These are phyloP conservation scores for Myotis vivesi DNA, from an alignment of 2,797 vertebrate genomes.

Conservation along the genomic window DNA sequence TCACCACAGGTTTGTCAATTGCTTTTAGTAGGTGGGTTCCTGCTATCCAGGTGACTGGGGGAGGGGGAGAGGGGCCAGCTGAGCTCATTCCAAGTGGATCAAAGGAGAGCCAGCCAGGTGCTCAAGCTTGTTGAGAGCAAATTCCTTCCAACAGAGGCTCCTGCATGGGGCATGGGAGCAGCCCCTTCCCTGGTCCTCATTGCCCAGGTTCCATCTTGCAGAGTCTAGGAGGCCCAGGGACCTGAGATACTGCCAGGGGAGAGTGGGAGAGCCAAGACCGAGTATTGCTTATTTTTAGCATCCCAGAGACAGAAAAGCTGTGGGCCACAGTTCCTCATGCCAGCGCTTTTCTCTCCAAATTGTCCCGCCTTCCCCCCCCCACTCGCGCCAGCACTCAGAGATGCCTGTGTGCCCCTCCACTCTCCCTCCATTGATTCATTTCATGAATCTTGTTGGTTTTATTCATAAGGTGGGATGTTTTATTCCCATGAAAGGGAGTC, in stretches of 20 bases:
- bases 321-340: neutral
- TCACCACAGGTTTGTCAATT: neutral
- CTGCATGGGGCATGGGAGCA: neutral
- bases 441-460: neutral
- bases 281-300: constrained; percentile 19
- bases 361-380: no score
- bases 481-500: constrained; percentile 10
- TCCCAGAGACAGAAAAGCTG: neutral
- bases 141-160: neutral
- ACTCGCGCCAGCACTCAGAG: neutral
- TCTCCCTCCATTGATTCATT: neutral
- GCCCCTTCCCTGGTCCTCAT: neutral
- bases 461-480: constrained; percentile 27
- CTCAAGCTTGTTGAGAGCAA: neutral
- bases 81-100: neutral
- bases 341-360: neutral
- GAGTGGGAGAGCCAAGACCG: neutral
- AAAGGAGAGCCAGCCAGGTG: neutral
- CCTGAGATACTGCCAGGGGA: neutral
- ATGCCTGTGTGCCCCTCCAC: neutral
- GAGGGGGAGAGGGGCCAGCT: accelerated
- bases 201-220: neutral
- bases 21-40: neutral
- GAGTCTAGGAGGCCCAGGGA: neutral
- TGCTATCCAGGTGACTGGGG: constrained; percentile 24